Evolutionary conservation across 53 echinoderm and acorn worm species (phyloP), one percentile per base, ranked within the genome.

Genomic region (Zoroaster sp.): DNA sequence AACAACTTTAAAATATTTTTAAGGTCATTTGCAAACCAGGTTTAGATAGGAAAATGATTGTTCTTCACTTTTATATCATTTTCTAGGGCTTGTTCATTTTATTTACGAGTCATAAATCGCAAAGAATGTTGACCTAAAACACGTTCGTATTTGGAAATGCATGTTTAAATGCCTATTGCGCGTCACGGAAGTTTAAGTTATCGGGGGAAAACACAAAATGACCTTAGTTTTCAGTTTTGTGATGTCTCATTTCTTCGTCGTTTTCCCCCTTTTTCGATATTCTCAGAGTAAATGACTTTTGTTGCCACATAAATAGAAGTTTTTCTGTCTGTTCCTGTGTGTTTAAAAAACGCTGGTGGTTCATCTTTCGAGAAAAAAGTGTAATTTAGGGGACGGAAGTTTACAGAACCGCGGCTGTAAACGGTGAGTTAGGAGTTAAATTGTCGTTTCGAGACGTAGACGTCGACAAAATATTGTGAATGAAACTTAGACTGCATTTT

Each of bases 31-130:
- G n/a, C 33, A 35, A 12, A 10, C 59, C 45, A 40, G 17, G 17
- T 38, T 67, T 80, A 63, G 87, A 81, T 37, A 40, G 80, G 54
- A 74, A 49, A 87, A 73, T 18, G 79, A 85, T 93, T 93, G 93
- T 93, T 93, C 80, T 93, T 90, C 87, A 90, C 93, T 93, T 93
- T 93, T 72, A 44, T 73, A 53, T 40, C 38, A 30, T 75, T 81
- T 73, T 81, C 31, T 63, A 45, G 53, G 31, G 12, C 12, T 63
- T 14, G 42, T 34, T 63, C 39, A 14, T 3, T 20, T 71, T 39
- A 72, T 55, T 55, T 42, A 49, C 32, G 10, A 17, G 54, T 41
- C 15, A 85, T 28, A 70, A 85, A 85, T 47, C 43, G 85, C 30
- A 49, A 70, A 71, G 85, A 85, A 71, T 85, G 34, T 85, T 69